A percentile compares a stretch with the other conserved stretches of the same genome.
These are phyloP conservation scores for Chymomyza costata DNA, from an alignment of 1,140 invertebrate species.

Conservation along the genomic window DNA sequence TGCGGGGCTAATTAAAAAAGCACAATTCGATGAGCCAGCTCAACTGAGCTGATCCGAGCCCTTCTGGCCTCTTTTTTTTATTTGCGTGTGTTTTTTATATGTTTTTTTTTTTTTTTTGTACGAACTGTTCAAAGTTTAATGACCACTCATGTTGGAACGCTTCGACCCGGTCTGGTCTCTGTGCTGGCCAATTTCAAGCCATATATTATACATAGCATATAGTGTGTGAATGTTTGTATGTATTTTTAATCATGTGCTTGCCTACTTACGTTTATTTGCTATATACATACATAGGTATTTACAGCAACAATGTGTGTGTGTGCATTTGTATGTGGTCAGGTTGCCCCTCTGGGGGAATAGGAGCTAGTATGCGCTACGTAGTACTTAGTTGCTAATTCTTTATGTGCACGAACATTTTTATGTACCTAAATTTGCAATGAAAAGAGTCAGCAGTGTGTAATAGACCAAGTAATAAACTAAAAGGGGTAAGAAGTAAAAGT, in stretches of 20 bases:
- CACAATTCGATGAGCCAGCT: too few species aligned
- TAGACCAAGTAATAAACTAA: conserved; percentile 4
- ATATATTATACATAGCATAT: too few species aligned
- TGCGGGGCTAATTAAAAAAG: too few species aligned
- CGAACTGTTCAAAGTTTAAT: conserved; percentile 42
- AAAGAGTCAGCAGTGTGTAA: conserved; percentile 5
- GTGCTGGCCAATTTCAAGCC: too few species aligned
- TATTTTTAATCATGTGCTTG: conserved; percentile 70
- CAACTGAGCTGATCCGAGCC: too few species aligned
- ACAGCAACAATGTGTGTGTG: too few species aligned
- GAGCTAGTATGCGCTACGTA: conserved; percentile 62
- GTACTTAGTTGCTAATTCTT: conserved; percentile 66
- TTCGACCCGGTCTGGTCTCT: background rate
- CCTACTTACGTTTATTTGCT: conserved; percentile 40
- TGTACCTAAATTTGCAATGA: conserved; percentile 15
- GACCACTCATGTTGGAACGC: conserved; percentile 32
- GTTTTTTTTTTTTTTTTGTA: too few species aligned
- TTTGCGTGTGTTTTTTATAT: too few species aligned
- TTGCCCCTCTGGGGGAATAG: conserved; percentile 61
- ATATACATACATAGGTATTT: too few species aligned
- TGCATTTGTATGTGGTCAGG: conserved; percentile 57
- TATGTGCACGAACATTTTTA: conserved; percentile 57
- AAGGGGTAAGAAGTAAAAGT: conserved; percentile 21
- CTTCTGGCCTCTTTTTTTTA: too few species aligned
- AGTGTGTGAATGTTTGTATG: conserved; percentile 34